Percentiles rank a stretch among this genome's conserved stretches.
Evolutionary conservation across 2,113 vertebrate genomes (phyloP).

Genomic region (Kryptolebias marmoratus): DNA sequence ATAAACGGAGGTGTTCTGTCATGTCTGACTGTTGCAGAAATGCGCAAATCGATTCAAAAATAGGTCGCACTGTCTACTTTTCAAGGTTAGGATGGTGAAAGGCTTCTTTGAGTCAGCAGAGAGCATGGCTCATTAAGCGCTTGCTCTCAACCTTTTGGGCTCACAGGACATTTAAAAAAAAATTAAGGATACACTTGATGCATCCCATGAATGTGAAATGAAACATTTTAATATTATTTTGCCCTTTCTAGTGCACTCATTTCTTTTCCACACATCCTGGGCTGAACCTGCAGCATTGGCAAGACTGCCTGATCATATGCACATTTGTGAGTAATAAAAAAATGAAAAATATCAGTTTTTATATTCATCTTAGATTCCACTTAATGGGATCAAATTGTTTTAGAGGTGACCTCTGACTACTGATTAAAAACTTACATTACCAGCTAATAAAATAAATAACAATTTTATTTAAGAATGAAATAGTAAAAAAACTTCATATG

Average conservation of each 20-base stretch:
- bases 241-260: not conserved
- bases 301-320: no score
- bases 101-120: constrained; percentile 53
- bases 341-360: no score
- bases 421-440: not conserved
- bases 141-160: constrained; percentile 25
- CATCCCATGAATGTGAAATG: constrained; percentile 8
- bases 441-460: no score
- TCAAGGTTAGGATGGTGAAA: constrained; percentile 53
- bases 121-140: constrained; percentile 38
- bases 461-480: no score
- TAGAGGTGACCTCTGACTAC: not conserved
- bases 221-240: not conserved
- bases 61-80: constrained; percentile 46
- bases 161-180: not conserved
- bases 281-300: no score
- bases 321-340: no score
- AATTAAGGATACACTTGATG: not conserved
- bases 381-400: no score
- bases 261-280: not conserved
- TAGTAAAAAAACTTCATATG: no score
- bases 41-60: constrained; percentile 47
- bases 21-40: constrained; percentile 45
- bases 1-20: constrained; percentile 55
- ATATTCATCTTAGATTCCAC: no score